Evolutionary conservation across 2,797 vertebrate genomes (phyloP).

Genomic region (Bucorvus abyssinicus): DNA sequence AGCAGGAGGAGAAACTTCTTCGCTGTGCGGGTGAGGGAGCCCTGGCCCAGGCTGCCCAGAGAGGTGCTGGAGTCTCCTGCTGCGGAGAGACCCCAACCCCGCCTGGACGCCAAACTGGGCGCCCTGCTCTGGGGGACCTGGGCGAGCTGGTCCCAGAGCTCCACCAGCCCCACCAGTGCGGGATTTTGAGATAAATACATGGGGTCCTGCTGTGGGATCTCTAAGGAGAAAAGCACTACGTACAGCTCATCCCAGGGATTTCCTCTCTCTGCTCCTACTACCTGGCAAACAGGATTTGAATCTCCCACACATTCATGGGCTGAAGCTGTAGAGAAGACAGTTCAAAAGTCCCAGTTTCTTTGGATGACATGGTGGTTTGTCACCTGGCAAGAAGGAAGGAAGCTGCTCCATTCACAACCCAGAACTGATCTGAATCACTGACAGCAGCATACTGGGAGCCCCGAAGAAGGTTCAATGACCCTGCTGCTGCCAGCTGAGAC

Average conservation of each 20-base stretch:
- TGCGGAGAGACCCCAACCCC: no score
- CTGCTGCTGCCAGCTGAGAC: neutral
- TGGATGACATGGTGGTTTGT: neutral
- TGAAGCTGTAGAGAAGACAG: neutral
- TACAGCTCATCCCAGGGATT: neutral
- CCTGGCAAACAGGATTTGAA: neutral
- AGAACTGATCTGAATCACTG: rapidly evolving
- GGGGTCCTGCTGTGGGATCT: neutral
- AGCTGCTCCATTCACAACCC: neutral
- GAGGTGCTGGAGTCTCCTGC: no score
- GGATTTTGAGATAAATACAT: no score
- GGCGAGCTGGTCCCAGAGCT: no score
- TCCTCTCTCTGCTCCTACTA: neutral
- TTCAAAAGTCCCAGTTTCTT: neutral
- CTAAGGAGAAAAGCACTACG: neutral
- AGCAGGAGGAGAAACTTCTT: no score
- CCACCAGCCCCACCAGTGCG: no score
- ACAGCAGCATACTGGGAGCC: neutral
- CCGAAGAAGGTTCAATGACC: neutral
- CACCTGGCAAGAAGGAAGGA: neutral
- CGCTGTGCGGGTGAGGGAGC: no score
- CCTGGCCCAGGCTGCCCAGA: no score
- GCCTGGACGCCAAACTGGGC: no score
- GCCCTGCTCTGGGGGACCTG: no score
- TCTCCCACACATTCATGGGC: neutral